These are phyloP conservation scores for Balaenoptera acutorostrata DNA, from an alignment of 2,113 vertebrate genomes.

Conservation along the genomic window DNA sequence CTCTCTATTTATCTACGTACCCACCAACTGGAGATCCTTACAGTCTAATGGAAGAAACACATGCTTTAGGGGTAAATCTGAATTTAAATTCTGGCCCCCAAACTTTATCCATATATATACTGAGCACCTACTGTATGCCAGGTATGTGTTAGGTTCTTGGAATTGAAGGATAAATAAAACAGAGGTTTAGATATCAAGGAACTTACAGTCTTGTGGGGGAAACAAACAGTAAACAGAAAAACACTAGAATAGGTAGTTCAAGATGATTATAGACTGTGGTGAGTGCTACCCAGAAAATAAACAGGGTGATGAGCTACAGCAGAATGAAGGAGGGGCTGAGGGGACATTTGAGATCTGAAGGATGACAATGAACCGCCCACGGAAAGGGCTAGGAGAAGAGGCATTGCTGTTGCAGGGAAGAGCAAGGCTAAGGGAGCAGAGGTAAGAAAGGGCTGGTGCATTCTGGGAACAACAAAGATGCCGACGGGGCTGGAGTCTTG, in stretches of 20 bases:
- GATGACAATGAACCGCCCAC: rapidly evolving
- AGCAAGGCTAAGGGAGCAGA: not conserved
- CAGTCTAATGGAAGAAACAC: not conserved
- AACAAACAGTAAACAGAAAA: not conserved
- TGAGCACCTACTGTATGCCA: not conserved
- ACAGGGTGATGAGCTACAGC: not conserved
- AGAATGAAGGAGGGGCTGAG: too few relatives aligned
- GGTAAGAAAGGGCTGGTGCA: not conserved
- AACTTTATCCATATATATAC: not conserved
- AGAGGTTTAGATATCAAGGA: not conserved
- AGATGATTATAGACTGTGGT: not conserved
- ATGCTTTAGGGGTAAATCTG: not conserved
- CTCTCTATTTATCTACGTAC: not conserved
- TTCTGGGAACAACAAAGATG: not conserved
- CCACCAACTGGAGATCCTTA: not conserved
- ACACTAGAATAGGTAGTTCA: not conserved
- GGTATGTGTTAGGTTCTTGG: not conserved
- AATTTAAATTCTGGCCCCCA: not conserved
- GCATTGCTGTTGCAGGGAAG: rapidly evolving
- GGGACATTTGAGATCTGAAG: not conserved
- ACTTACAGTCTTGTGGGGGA: not conserved
- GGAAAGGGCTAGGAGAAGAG: not conserved
- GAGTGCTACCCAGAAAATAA: not conserved
- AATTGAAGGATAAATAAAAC: not conserved
- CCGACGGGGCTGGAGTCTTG: not conserved